phyloP scores from a whole-genome alignment of 2,113 vertebrate genomes.

The Datnioides undecimradiatus region DNA sequence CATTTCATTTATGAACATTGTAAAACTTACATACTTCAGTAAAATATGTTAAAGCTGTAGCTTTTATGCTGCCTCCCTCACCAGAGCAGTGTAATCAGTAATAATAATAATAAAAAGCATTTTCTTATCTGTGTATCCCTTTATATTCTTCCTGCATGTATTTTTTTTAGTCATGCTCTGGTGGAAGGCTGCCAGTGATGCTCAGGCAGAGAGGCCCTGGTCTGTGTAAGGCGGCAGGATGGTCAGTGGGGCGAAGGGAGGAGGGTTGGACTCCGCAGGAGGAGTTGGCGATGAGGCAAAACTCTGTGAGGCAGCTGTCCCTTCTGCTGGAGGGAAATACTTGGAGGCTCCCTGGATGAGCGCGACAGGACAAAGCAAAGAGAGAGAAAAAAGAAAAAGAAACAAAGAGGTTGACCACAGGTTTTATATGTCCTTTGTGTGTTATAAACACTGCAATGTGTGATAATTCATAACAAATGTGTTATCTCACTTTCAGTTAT shows the following conservation, averaged over 20 bases:
- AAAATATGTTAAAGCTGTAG: background rate
- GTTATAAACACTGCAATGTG: too few relatives aligned
- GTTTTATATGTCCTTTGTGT: background rate
- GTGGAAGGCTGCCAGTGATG: background rate
- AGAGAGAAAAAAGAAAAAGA: background rate
- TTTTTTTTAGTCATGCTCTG: background rate
- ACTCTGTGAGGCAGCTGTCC: slow-evolving; percentile 5
- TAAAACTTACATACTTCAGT: too few relatives aligned
- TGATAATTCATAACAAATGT: too few relatives aligned
- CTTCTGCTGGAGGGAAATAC: slow-evolving; percentile 26
- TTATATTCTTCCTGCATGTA: background rate
- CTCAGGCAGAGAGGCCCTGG: slow-evolving; percentile 29
- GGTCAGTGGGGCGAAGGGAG: slow-evolving; percentile 68
- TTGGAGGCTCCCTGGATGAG: slow-evolving; percentile 34
- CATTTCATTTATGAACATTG: slow-evolving; percentile 51
- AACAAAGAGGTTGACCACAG: background rate
- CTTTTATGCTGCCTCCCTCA: background rate
- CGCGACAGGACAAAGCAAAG: background rate
- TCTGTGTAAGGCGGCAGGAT: slow-evolving; percentile 47
- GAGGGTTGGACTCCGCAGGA: slow-evolving; percentile 24
- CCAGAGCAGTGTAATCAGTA: background rate
- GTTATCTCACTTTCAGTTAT: background rate
- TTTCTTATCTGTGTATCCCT: background rate
- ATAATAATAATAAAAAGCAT: background rate
- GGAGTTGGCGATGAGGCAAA: background rate